phyloP scores from a whole-genome alignment of 2,797 vertebrate genomes.

The Oophaga sylvatica region DNA sequence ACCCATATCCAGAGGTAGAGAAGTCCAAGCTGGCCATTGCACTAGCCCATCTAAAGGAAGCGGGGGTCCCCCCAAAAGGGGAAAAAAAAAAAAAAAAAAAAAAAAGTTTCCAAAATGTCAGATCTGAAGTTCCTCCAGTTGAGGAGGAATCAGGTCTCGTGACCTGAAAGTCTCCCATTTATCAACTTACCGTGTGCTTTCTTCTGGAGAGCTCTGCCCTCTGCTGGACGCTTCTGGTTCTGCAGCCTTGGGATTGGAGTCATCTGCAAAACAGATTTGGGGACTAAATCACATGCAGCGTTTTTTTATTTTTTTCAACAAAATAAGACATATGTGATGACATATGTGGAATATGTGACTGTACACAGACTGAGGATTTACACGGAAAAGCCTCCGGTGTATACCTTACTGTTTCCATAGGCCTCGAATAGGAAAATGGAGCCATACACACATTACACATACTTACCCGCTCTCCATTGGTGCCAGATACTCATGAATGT shows the following conservation, averaged over 20 bases:
- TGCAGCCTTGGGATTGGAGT: neutral
- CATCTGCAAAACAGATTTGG: neutral
- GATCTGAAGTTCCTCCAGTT: neutral
- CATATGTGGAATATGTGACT: no score
- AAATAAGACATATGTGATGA: neutral
- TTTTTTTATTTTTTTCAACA: neutral
- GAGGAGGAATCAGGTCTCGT: neutral
- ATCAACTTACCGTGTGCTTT: conserved; percentile 67
- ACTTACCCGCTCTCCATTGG: no score
- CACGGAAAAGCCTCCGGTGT: no score
- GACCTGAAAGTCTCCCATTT: neutral
- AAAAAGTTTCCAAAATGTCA: neutral
- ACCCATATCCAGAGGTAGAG: no score
- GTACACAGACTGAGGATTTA: no score
- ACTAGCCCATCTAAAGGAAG: neutral
- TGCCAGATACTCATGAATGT: no score
- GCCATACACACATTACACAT: no score
- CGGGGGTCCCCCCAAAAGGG: no score
- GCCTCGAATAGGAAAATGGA: no score
- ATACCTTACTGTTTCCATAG: no score
- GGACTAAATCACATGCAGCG: neutral
- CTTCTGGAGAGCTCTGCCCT: conserved; percentile 66
- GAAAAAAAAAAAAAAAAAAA: no score
- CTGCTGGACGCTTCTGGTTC: conserved; percentile 61
- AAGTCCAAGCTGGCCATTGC: neutral